Percentiles rank a stretch among this genome's conserved stretches.
phyloP scores from a whole-genome alignment of 2,888 invertebrate species.

The Torymus aiolomorphi region DNA sequence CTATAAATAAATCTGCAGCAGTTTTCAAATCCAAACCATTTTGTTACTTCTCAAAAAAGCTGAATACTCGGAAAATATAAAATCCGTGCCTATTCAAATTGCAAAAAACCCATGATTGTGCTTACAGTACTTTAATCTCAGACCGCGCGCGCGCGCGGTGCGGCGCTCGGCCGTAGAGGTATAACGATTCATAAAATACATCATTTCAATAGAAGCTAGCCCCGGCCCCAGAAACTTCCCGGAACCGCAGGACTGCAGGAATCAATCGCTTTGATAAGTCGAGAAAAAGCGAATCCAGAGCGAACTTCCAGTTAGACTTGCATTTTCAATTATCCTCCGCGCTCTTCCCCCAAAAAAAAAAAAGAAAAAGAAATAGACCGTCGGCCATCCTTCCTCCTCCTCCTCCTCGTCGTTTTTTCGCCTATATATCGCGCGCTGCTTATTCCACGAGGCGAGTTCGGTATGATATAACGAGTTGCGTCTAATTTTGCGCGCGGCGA shows the following conservation, averaged over 20 bases:
- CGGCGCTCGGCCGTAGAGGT: slow-evolving; percentile 60
- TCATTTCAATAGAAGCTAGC: not conserved
- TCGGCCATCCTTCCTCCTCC: not conserved
- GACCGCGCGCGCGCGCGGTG: slow-evolving; percentile 57
- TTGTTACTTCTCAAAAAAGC: too few species aligned
- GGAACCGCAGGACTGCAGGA: not conserved
- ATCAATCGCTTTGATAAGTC: slow-evolving; percentile 13
- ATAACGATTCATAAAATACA: too few species aligned
- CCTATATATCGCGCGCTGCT: not conserved
- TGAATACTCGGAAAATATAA: too few species aligned
- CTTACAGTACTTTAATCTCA: too few species aligned
- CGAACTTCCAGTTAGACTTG: slow-evolving; percentile 25
- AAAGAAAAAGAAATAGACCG: not conserved
- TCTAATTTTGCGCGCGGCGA: slow-evolving; percentile 43
- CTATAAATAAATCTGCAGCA: too few species aligned
- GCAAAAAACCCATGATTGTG: too few species aligned
- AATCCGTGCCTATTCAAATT: too few species aligned
- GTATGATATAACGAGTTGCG: slow-evolving; percentile 27
- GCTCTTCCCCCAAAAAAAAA: not conserved
- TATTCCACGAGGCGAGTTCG: not conserved
- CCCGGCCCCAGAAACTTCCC: not conserved
- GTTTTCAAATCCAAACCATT: too few species aligned
- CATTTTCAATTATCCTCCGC: slow-evolving; percentile 8
- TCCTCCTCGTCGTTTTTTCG: not conserved
- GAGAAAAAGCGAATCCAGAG: slow-evolving; percentile 23